Base-by-base conservation (phyloP, 2,113 vertebrate species). In the Tachysurus fulvidraco region DNA sequence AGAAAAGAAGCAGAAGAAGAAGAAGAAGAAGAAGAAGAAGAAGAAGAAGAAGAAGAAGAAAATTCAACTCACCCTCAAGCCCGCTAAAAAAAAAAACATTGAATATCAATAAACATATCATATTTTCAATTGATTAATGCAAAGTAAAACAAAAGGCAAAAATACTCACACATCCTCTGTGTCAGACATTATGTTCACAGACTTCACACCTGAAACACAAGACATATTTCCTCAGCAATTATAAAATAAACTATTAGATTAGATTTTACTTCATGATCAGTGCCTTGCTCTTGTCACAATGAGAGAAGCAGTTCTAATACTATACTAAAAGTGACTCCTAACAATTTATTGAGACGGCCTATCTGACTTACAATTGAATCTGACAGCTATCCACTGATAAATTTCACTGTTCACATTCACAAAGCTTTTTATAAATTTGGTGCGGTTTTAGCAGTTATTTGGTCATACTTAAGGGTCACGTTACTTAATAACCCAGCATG, bases 121-220 rank as follows among this genome's bases (percentile, higher is more conserved):
- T 46, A 9, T 69, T 57, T 46, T 59, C 23, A 60, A 81, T 7
- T 21, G 17, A 71, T 77, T 65, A 7, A 73, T 10, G 80, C 21
- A 69, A 79, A 54, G 10, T 54, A 1, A 77, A 73, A 74, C 17
- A 12, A 65, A 12, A 60, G 55, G 71, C 30, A 71, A 67, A 90
- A 52, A 52, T 93, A 97, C 97, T 98, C 92, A 98, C 97, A 95
- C 92, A 93, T 98, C 97, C 89, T 98, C 97, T 0, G 93, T 96
- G 93, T 98, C 97, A 91, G 97, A 98, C 97, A 98, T 98, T 94
- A 85, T 93, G 95, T 92, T 87, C 88, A 85, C 6, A 90, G 92
- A 89, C 59, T 89, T 93, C 86, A 88, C 92, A 94, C 96, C 97
- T 96, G 59, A 67, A 88, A 13, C 81, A 84, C 41, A 62, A 76